Conservation (phyloP, 1,140 invertebrate genomes). For the Hyphantria cunea region DNA sequence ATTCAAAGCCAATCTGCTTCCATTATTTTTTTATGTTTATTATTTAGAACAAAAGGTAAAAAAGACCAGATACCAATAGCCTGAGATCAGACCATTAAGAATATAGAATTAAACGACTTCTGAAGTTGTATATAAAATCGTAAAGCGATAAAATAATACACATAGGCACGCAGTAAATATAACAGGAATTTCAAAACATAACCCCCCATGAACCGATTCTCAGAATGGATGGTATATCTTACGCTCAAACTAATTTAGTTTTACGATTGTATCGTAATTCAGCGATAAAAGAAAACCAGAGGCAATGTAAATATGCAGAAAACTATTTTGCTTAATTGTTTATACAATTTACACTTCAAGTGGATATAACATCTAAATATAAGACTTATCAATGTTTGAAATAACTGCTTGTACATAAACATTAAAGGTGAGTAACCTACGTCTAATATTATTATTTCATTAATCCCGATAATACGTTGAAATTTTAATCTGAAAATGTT, state of each 20-base stretch:
- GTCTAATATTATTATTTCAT: background rate
- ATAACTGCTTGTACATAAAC: constrained; percentile 1
- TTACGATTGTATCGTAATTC: constrained; percentile 14
- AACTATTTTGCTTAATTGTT: constrained; percentile 6
- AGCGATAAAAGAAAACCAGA: constrained; percentile 19
- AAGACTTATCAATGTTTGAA: constrained; percentile 5
- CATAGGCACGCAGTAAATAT: no score
- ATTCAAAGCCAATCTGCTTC: no score
- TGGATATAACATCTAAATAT: constrained; percentile 5
- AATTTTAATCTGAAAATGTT: no score
- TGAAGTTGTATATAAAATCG: no score
- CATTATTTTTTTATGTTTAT: no score
- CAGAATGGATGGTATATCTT: background rate
- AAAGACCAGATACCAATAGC: no score
- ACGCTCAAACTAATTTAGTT: background rate
- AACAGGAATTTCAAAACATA: no score
- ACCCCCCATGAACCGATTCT: no score
- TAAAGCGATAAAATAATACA: no score
- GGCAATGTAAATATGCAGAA: constrained; percentile 18
- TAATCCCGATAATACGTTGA: background rate
- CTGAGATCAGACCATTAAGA: no score
- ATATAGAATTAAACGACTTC: no score
- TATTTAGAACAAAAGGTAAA: no score
- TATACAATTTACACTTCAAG: constrained; percentile 12
- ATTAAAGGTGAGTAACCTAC: background rate